Base-by-base conservation (phyloP, 2,888 invertebrate genomes). In the Calephelis perditalis region DNA sequence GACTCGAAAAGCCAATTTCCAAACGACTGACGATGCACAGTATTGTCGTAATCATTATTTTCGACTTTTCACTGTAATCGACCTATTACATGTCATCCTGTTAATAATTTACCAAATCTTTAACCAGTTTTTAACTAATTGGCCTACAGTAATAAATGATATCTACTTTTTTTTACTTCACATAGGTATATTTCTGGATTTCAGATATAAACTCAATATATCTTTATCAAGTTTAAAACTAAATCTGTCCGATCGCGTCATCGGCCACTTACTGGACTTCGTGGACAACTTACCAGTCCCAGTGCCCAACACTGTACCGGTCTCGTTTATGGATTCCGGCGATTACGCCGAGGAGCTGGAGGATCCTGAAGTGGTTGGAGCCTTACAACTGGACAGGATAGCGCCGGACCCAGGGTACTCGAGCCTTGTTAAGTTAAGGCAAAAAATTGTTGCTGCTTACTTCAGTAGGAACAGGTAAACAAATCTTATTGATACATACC, bases 171-270 rank as follows among this genome's bases (percentile, higher is more conserved):
- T 40, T 40, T 40, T 40, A 6, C 6, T 40, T 6, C 26, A 26
- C 3, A 40, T 6, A 37, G 7, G 37, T 37, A 7, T 40, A 11
- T 46, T 47, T 47, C 12, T 47, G 15, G 7, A 47, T 49, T 49
- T 26, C 81, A 96, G 95, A 77, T 94, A 95, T 73, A 96, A 96
- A 84, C 88, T 96, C 57, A 96, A 95, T 75, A 91, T 95, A 49
- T 93, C 93, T 0, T 83, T 96, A 36, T 93, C 94, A 35, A 93
- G 93, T 65, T 73, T 96, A 52, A 96, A 95, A 71, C 78, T 96
- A 45, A 95, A 95, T 79, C 81, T 96, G 45, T 96, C 96, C 0
- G 96, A 96, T 74, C 92, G 93, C 58, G 93, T 94, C 75, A 90
- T 96, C 43, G 91, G 92, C 36, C 81, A 92, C 43, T 82, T 96